Evolutionary conservation across 1,140 invertebrate genomes (phyloP), one percentile per base, ranked within the genome.

Genomic region (Zaprionus tsacasi): DNA sequence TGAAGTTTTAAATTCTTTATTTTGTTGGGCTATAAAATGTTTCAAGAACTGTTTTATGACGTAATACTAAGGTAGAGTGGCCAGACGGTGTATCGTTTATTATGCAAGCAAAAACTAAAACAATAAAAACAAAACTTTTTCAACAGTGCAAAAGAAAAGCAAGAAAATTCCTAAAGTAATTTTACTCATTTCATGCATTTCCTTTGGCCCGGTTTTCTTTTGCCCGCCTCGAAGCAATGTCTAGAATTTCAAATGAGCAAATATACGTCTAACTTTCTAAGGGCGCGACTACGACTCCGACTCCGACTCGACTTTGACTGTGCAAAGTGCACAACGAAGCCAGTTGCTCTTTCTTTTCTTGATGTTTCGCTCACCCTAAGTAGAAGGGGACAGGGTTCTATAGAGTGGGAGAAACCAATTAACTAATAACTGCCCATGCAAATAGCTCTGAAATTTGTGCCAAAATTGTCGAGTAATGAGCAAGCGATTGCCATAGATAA

Each of bases 81-180:
- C n/a, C 45, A 11, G 45, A 17, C 45, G 7, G 6, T 30, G 6
- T 30, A 30, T 2, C 38, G 12, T 60, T 60, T 27, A 61, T 61
- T 43, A 61, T 43, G 59, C 59, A 63, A 52, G 27, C 45, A 55
- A 52, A 64, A 69, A 63, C 50, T 72, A 65, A 80, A 71, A 75
- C 64, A 82, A 88, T 82, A 82, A 78, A 74, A 79, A 30, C 30
- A 72, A 78, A 78, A 66, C 56, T 70, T 81, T 76, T 67, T n/a
- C 12, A 35, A 13, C 43, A 40, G 36, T 66, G 15, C 25, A 17
- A 21, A 40, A 67, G 80, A 80, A 78, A 45, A 15, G 40, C 74
- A 83, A 79, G 73, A 63, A 67, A 78, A 80, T 82, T 87, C 73
- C 67, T 70, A 70, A 78, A 78, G 83, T 75, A 82, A 83, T 83